Base-by-base conservation (phyloP, 2,113 vertebrate species). In the Struthidea cinerea region DNA sequence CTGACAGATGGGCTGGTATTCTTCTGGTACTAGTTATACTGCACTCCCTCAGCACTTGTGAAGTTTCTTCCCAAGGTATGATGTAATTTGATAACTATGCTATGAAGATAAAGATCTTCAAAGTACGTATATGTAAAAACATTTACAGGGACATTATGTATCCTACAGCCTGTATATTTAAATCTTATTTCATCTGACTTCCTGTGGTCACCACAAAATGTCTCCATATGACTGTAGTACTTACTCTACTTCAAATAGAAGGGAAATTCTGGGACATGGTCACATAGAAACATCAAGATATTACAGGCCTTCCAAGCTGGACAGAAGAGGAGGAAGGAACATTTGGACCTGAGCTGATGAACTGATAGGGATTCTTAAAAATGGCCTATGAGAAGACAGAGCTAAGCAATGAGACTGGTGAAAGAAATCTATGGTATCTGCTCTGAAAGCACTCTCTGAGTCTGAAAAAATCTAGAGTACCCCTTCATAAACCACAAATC, bases 231-330 rank as follows among this genome's bases (percentile, higher is more conserved):
- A 33, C 13, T 68, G 13, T 9, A 76, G 18, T 15, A 76, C 17
- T n/a, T n/a, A 35, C 35, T 42, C 16, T 60, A 13, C 42, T 79
- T 55, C 26, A 89, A 46, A 76, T 1, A 59, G 20, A 65, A 90
- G 49, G 47, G 33, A 88, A 80, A 73, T 50, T 39, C 53, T 47
- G 21, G 41, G 11, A 90, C 55, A 13, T 28, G 13, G 37, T 46
- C 13, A 18, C 3, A 3, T 17, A 67, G 22, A 61, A 39, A 69
- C 12, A 27, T 2, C 0, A 0, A 69, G 46, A 56, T 67, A 57
- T 22, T 50, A 26, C 33, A 83, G 20, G 47, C 5, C 18, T 60
- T 86, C 44, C n/a, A 76, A 76, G 30, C 0, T 42, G 41, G 22
- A 37, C 9, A 75, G 46, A 90, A 78, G 35, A 69, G 10, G 13